These are phyloP conservation scores for Abrostola tripartita DNA, from an alignment of 2,888 invertebrate genomes.

Conservation along the genomic window DNA sequence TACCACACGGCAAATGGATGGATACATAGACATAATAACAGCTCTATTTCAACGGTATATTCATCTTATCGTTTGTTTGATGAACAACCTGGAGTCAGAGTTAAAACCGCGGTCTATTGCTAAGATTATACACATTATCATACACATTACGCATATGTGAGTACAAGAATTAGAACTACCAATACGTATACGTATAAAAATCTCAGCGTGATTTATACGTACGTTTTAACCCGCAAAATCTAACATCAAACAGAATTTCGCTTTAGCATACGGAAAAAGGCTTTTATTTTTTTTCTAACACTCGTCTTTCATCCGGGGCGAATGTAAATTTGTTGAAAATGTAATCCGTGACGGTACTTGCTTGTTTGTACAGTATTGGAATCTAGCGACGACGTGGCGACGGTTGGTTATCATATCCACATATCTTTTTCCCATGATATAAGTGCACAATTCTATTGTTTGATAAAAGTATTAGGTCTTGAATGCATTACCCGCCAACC, in stretches of 20 bases:
- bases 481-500: too few species aligned
- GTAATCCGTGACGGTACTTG: conserved; percentile 40
- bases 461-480: neutral
- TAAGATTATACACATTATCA: too few species aligned
- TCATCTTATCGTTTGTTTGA: too few species aligned
- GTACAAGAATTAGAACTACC: neutral
- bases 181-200: conserved; percentile 5
- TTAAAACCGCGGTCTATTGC: too few species aligned
- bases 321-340: conserved; percentile 52
- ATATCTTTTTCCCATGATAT: neutral
- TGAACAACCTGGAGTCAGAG: too few species aligned
- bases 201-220: conserved; percentile 7
- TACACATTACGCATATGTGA: too few species aligned
- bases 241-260: conserved; percentile 23
- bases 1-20: too few species aligned
- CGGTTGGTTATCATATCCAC: neutral
- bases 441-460: neutral
- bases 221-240: conserved; percentile 16
- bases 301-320: conserved; percentile 31
- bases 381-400: neutral
- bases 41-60: too few species aligned
- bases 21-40: too few species aligned
- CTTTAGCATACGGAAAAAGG: conserved; percentile 16
- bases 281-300: conserved; percentile 32
- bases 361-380: conserved; percentile 19